Evolutionary conservation across 2,888 invertebrate genomes (phyloP), one percentile per base, ranked within the genome.

Genomic region (Tipula confusa): DNA sequence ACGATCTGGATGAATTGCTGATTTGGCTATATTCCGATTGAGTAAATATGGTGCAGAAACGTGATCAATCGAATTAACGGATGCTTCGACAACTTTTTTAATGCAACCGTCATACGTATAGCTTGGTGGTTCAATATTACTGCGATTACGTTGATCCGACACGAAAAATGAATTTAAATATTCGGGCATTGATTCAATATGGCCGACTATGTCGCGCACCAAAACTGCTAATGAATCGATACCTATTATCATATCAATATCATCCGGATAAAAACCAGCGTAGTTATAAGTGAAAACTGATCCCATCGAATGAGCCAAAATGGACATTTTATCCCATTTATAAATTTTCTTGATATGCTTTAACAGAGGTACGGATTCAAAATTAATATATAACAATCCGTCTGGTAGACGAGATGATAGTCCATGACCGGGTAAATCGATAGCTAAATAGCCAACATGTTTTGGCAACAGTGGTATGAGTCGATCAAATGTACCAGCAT

Each of bases 341-440:
- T 93, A 94, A 86, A 94, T 91, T 83, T 93, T 90, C 86, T 92
- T 91, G 83, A 95, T 87, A 84, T 91, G 89, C 43, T 92, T 90
- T 80, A 95, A 89, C 18, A 92, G 85, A 87, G 88, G 90, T 38
- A 91, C 83, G 85, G 89, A 89, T 84, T 90, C 89, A 5, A 88
- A 86, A 18, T 88, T 87, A 85, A 90, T 88, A 83, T 89, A 89
- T 83, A 87, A 87, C 82, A 91, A 88, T 29, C 95, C 95, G 85
- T 90, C 89, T 0, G 94, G 94, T 84, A 93, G 88, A 87, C 93
- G 92, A 0, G 93, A 93, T 0, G 95, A 95, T 2, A 91, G 86
- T 0, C 95, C 95, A 88, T 95, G 94, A 0, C 95, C 94, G 13
- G 94, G 94, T 13, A 93, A 89, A 88, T 94, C 94, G 7, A 94